Evolutionary conservation across 2,888 invertebrate species (phyloP).

Genomic region (Zhengitettix transpicula): DNA sequence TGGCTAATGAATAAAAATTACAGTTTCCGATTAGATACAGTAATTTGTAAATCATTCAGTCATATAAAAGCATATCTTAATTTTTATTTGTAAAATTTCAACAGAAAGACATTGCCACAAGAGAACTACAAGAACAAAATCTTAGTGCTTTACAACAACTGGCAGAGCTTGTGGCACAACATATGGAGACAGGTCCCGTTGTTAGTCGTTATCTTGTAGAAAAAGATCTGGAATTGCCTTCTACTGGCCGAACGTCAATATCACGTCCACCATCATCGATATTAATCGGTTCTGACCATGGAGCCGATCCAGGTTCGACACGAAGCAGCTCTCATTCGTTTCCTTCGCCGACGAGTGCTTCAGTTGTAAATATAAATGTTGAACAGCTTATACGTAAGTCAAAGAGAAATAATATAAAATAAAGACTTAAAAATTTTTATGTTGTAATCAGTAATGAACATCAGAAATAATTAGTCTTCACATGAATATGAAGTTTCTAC

Average conservation of each 20-base stretch:
- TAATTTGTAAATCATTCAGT: too few relatives aligned
- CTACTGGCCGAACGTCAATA: not conserved
- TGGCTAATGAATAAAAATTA: too few relatives aligned
- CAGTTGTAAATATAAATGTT: not conserved
- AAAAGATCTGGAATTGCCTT: slow-evolving; percentile 23
- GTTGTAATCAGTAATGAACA: too few relatives aligned
- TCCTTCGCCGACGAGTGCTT: not conserved
- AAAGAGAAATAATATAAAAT: too few relatives aligned
- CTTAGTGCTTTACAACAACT: slow-evolving; percentile 35
- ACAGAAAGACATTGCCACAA: slow-evolving; percentile 37
- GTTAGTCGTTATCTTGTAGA: slow-evolving; percentile 23
- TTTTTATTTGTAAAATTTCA: slow-evolving; percentile 6
- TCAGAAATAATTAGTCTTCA: too few relatives aligned
- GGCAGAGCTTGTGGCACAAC: slow-evolving; percentile 30
- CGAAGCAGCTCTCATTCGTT: not conserved
- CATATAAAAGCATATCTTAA: not conserved
- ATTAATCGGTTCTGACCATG: not conserved
- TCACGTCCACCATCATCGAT: not conserved
- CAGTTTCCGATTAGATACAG: too few relatives aligned
- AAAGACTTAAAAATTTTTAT: too few relatives aligned
- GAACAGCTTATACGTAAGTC: too few relatives aligned
- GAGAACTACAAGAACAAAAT: slow-evolving; percentile 42
- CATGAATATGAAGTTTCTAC: too few relatives aligned
- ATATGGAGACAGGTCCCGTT: slow-evolving; percentile 26
- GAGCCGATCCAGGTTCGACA: not conserved